Conservation (phyloP, 2,888 invertebrate genomes). For the Diaprepes abbreviatus region DNA sequence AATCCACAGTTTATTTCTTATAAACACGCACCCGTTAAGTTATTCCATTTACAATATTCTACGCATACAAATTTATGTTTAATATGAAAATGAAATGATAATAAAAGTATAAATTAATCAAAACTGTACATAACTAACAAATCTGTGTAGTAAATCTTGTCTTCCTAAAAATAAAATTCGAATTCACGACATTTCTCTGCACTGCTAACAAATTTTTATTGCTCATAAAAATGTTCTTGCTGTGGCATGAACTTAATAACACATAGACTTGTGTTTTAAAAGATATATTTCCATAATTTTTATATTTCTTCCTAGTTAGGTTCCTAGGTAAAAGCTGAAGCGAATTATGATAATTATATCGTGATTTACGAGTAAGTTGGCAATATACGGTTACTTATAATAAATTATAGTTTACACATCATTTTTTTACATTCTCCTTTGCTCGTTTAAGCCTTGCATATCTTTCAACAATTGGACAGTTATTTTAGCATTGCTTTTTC, state of each 20-base stretch:
- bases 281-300: constrained; percentile 2
- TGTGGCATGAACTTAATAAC: constrained; percentile 2
- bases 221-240: constrained; percentile 20
- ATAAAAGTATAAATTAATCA: constrained; percentile 29
- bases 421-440: too few species aligned
- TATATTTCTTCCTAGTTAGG: background rate
- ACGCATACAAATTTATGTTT: constrained; percentile 26
- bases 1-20: constrained; percentile 34
- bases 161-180: constrained; percentile 24
- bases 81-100: constrained; percentile 15
- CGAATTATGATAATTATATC: too few species aligned
- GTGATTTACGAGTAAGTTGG: too few species aligned
- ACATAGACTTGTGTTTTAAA: constrained; percentile 10
- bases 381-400: too few species aligned
- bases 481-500: too few species aligned
- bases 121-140: constrained; percentile 25
- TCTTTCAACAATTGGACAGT: too few species aligned
- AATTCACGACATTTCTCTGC: constrained; percentile 26
- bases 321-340: too few species aligned
- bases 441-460: too few species aligned
- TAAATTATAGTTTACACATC: too few species aligned
- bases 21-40: constrained; percentile 17
- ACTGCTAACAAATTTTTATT: constrained; percentile 27
- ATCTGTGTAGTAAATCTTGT: constrained; percentile 24
- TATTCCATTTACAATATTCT: constrained; percentile 18